Conservation (phyloP, 2,888 invertebrate genomes). For the Tupiocoris notatus region DNA sequence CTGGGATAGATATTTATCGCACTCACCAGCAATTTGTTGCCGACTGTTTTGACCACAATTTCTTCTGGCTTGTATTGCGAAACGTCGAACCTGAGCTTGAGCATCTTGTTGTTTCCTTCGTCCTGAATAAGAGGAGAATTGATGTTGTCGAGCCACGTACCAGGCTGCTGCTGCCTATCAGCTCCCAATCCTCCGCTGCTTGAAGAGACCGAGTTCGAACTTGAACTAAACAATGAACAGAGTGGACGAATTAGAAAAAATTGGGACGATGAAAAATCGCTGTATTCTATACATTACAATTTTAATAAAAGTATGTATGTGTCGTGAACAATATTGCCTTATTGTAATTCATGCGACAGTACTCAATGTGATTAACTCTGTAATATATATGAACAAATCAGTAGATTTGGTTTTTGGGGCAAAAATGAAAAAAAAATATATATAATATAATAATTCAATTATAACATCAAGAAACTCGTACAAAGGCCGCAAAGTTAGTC, state of each 20-base stretch:
- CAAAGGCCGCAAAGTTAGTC: too few species aligned
- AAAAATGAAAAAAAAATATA: too few species aligned
- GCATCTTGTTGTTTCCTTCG: conserved; percentile 88
- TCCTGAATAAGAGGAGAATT: conserved; percentile 93
- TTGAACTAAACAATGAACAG: conserved; percentile 59
- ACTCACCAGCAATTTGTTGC: conserved; percentile 91
- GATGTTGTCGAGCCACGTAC: conserved; percentile 78
- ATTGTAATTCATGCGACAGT: too few species aligned
- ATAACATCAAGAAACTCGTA: too few species aligned
- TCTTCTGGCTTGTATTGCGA: conserved; percentile 96
- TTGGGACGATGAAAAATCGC: not conserved
- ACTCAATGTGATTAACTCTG: too few species aligned
- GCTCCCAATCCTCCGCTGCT: conserved; percentile 59
- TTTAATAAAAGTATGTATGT: not conserved
- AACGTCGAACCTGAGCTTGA: conserved; percentile 95
- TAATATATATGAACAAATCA: too few species aligned
- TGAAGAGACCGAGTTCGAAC: conserved; percentile 61
- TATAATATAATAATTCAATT: too few species aligned
- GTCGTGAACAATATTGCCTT: too few species aligned
- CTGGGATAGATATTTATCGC: too few species aligned
- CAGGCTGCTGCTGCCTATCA: conserved; percentile 58
- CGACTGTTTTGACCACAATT: conserved; percentile 97
- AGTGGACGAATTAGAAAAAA: not conserved
- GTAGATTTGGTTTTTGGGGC: too few species aligned
- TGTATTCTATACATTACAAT: not conserved